Base-by-base conservation (phyloP, 1,140 invertebrate species). In the Drosophila nikananu region DNA sequence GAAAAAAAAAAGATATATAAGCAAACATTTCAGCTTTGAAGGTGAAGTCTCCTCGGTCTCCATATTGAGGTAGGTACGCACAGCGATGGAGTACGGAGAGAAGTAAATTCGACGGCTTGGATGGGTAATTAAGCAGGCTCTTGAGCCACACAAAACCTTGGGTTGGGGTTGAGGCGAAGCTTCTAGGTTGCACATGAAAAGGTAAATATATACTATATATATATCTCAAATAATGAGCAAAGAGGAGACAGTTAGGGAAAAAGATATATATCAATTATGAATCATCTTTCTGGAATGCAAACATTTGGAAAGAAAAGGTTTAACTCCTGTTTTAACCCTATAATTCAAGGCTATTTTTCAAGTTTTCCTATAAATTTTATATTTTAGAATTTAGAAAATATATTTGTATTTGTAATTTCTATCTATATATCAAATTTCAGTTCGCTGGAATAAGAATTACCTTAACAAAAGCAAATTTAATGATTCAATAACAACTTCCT, bases 51-150 rank as follows among this genome's bases (percentile, higher is more conserved):
- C 37, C 25, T 48, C 63, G n/a, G 72, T 52, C 60, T 60, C 60
- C 55, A 54, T 68, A 86, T 86, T 82, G 83, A 86, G 83, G 83
- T 68, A 83, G 83, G 82, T 54, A 79, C 21, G 54, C 63, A 54
- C 52, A 37, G 25, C 5, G 23, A 58, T 25, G 39, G n/a, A 72
- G 37, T 61, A 60, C 52, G 68, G 30, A 61, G 57, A 51, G 61
- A 74, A 67, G 75, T 48, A 35, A 68, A 62, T 37, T 51, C 52
- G 75, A 72, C 44, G 41, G 27, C 17, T 66, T 76, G 60, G 54
- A 77, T 66, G 72, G 65, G 51, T 72, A 79, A 79, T 79, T 79
- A 79, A 63, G 44, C 76, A 59, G 67, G 39, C 42, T 54, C 39
- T 49, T 52, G 32, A 27, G 70, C 12, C 55, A 25, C 37, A 61